These are phyloP conservation scores for Drosophila atripex DNA, from an alignment of 2,888 invertebrate genomes.

Conservation along the genomic window DNA sequence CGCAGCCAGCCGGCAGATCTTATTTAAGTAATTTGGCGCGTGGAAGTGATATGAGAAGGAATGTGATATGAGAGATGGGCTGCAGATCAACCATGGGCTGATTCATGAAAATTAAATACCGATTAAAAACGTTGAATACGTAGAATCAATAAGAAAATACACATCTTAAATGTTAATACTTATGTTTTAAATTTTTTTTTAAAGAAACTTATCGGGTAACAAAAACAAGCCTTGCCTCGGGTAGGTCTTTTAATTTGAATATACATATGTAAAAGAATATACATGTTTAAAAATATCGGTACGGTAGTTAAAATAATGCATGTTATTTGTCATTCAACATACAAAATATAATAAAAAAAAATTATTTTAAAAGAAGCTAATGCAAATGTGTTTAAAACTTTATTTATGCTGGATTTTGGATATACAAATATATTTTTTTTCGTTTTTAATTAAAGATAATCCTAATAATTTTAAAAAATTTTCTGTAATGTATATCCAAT, in stretches of 20 bases:
- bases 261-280: background rate
- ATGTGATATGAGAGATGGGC: constrained; percentile 66
- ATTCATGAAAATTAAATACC: constrained; percentile 44
- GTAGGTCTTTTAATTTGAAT: background rate
- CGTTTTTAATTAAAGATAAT: no score
- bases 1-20: constrained; percentile 80
- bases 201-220: background rate
- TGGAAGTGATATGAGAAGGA: constrained; percentile 29
- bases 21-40: constrained; percentile 54
- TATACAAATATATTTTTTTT: no score
- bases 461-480: no score
- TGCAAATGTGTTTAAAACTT: no score
- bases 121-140: constrained; percentile 31
- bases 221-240: background rate
- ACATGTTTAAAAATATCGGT: no score
- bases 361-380: no score
- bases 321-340: no score
- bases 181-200: background rate
- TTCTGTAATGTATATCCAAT: no score
- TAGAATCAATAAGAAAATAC: constrained; percentile 24
- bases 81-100: constrained; percentile 43
- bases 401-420: no score
- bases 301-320: no score
- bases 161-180: constrained; percentile 12
- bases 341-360: no score